Percentiles rank a stretch among this genome's conserved stretches.
phyloP scores from a whole-genome alignment of 2,888 invertebrate species.

The Chesias legatella region DNA sequence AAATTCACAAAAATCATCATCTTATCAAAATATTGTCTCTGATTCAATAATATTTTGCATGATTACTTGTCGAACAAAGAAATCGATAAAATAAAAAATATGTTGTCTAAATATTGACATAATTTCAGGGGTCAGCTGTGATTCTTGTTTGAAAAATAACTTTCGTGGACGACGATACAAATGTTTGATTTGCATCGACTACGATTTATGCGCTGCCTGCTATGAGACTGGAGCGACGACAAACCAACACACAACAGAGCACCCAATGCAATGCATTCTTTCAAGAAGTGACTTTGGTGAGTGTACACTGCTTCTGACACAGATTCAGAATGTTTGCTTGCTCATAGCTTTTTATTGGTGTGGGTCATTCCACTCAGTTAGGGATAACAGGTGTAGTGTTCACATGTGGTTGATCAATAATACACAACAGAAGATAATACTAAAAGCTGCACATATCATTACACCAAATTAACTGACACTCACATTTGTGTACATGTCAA shows the following conservation, averaged over 20 bases:
- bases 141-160: conserved; percentile 98
- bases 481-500: too few species aligned
- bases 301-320: conserved; percentile 31
- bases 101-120: conserved; percentile 56
- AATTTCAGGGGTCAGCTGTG: conserved; percentile 97
- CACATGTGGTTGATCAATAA: too few species aligned
- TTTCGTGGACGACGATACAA: conserved; percentile 98
- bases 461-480: too few species aligned
- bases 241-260: conserved; percentile 95
- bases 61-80: conserved; percentile 25
- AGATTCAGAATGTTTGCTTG: conserved; percentile 8
- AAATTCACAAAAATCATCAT: conserved; percentile 43
- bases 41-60: conserved; percentile 25
- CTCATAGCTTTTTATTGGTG: not conserved
- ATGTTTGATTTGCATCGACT: conserved; percentile 99
- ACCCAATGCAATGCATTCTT: conserved; percentile 99
- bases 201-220: conserved; percentile 98
- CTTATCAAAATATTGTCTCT: conserved; percentile 30
- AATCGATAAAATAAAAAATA: conserved; percentile 37
- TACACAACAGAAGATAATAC: too few species aligned
- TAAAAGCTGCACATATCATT: too few species aligned
- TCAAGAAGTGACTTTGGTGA: conserved; percentile 97
- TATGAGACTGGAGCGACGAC: conserved; percentile 95
- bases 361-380: too few species aligned
- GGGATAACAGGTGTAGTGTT: too few species aligned